Evolutionary conservation across 2,113 vertebrate species (phyloP).

Genomic region (Aptenodytes patagonicus): DNA sequence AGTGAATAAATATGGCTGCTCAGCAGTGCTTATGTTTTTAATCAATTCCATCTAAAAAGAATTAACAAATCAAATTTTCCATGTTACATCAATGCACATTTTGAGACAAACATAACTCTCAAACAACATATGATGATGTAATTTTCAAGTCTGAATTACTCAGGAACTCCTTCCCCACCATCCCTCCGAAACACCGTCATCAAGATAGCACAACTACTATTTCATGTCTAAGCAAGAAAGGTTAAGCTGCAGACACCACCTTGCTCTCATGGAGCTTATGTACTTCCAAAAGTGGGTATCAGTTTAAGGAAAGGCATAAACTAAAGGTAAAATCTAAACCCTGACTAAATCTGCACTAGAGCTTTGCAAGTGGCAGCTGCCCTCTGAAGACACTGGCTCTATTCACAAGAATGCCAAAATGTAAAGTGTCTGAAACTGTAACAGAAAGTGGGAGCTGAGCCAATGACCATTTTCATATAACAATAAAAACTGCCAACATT

Average conservation of each 20-base stretch:
- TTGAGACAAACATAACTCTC: slow-evolving; percentile 6
- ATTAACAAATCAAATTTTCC: slow-evolving; percentile 54
- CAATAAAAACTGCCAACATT: neutral
- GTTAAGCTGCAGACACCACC: neutral
- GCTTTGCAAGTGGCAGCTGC: neutral
- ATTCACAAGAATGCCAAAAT: neutral
- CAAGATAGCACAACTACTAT: neutral
- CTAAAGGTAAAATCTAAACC: neutral
- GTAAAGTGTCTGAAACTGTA: neutral
- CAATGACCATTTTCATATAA: neutral
- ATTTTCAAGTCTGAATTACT: neutral
- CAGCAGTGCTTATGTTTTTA: slow-evolving; percentile 93
- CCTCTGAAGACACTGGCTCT: neutral
- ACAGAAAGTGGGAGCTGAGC: neutral
- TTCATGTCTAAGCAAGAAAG: neutral
- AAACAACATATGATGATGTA: neutral
- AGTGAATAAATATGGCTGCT: slow-evolving; percentile 96
- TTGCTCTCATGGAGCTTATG: neutral
- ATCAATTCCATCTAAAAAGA: slow-evolving; percentile 92
- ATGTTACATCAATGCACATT: neutral
- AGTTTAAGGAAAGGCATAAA: neutral
- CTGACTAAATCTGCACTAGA: neutral
- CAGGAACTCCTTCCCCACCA: neutral
- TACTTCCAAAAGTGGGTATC: neutral
- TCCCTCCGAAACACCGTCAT: neutral